Evolutionary conservation across 2,113 vertebrate genomes (phyloP).

Genomic region (Xiphias gladius): DNA sequence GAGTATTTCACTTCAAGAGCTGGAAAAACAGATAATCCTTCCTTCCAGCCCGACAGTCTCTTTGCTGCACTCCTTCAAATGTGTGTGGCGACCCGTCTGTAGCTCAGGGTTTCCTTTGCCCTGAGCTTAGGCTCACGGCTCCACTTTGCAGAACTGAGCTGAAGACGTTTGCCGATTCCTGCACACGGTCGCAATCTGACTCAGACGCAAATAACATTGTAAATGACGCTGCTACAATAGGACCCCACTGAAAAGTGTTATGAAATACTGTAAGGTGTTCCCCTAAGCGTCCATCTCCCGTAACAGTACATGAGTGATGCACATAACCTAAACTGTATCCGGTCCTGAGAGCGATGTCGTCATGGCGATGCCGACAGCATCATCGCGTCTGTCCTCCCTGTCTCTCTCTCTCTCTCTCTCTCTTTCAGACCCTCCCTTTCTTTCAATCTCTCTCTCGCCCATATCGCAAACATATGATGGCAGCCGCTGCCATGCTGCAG

Average conservation of each 20-base stretch:
- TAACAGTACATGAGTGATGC: background rate
- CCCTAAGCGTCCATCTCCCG: background rate
- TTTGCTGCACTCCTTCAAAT: no score
- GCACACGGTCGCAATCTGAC: no score
- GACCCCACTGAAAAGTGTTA: background rate
- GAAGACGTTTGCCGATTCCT: no score
- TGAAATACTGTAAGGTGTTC: no score
- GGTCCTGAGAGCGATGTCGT: constrained; percentile 55
- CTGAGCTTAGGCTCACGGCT: no score
- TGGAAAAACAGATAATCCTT: no score
- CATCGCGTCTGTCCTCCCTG: constrained; percentile 14
- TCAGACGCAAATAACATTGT: no score
- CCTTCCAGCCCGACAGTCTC: no score
- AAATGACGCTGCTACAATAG: background rate
- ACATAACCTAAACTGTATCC: background rate
- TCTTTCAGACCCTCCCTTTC: background rate
- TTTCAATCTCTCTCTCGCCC: constrained; percentile 12
- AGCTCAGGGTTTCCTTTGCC: no score
- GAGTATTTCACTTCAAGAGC: no score
- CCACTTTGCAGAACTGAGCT: no score
- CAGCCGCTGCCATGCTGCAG: constrained; percentile 71
- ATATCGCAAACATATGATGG: constrained; percentile 76
- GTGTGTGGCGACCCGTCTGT: no score
- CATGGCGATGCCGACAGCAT: constrained; percentile 69
- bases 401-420: background rate